Evolutionary conservation across 92 coral and sea anemone species (phyloP).

Genomic region (Umimayanthus chanpuru): DNA sequence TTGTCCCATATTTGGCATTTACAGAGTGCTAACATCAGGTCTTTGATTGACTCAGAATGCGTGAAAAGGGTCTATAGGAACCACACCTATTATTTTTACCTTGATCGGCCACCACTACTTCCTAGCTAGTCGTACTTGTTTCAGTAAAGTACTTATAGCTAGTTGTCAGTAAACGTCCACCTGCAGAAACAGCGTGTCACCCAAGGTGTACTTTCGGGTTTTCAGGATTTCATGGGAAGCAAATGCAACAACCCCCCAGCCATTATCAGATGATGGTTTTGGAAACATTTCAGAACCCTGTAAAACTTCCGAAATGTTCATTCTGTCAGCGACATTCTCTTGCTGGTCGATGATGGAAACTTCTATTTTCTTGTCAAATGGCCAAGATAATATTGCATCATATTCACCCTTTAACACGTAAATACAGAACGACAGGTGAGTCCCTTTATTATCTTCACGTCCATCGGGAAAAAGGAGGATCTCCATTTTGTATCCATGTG

Average conservation of each 20-base stretch:
- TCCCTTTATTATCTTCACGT: slow-evolving; percentile 26
- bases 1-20: too few species aligned
- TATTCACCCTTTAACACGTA: slow-evolving; percentile 54
- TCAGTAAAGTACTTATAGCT: too few species aligned
- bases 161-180: slow-evolving; percentile 31
- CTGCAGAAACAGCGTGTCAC: slow-evolving; percentile 48
- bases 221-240: slow-evolving; percentile 47
- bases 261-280: not conserved
- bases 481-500: slow-evolving; percentile 53
- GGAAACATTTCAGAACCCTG: not conserved
- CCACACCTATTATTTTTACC: too few species aligned
- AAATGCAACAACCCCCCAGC: slow-evolving; percentile 41
- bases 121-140: too few species aligned
- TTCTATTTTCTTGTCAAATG: slow-evolving; percentile 51
- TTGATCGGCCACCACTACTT: too few species aligned
- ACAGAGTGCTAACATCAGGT: too few species aligned
- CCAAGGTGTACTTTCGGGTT: slow-evolving; percentile 49
- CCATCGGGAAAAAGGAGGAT: slow-evolving; percentile 49
- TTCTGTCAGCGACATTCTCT: slow-evolving; percentile 40
- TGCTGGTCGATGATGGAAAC: slow-evolving; percentile 65
- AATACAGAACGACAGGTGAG: slow-evolving; percentile 31
- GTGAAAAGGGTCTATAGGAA: too few species aligned
- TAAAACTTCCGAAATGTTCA: slow-evolving; percentile 20
- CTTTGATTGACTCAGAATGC: too few species aligned
- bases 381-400: slow-evolving; percentile 66